A percentile compares a stretch with the other conserved stretches of the same genome.
These are phyloP conservation scores for Sterrhoptilus dennistouni DNA, from an alignment of 2,113 vertebrate genomes.

Conservation along the genomic window DNA sequence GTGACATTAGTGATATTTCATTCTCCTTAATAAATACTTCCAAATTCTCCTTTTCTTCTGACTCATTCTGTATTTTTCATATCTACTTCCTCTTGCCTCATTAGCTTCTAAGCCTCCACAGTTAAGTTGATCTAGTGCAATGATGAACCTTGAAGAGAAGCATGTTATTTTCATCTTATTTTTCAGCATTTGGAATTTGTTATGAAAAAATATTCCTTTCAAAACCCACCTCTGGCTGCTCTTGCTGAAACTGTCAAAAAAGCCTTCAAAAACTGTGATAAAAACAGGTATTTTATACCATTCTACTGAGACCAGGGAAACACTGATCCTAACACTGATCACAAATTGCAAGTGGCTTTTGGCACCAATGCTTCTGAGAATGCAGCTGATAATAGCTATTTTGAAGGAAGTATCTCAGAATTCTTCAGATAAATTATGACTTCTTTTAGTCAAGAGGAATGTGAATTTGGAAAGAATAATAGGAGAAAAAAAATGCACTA, in stretches of 20 bases:
- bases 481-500: neutral
- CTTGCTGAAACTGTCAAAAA: neutral
- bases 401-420: neutral
- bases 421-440: neutral
- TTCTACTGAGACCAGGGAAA: neutral
- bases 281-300: neutral
- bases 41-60: neutral
- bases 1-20: neutral
- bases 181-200: neutral
- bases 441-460: neutral
- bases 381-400: neutral
- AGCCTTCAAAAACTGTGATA: neutral
- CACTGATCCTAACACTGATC: neutral
- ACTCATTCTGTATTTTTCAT: neutral
- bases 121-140: neutral
- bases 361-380: neutral
- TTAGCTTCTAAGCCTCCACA: neutral
- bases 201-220: neutral
- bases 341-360: neutral
- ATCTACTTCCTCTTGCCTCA: neutral
- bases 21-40: neutral
- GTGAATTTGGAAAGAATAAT: neutral
- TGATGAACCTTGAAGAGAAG: neutral
- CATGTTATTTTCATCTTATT: neutral
- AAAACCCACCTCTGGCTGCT: neutral